phyloP scores from a whole-genome alignment of 1,140 invertebrate genomes.

The Drosophila littoralis region DNA sequence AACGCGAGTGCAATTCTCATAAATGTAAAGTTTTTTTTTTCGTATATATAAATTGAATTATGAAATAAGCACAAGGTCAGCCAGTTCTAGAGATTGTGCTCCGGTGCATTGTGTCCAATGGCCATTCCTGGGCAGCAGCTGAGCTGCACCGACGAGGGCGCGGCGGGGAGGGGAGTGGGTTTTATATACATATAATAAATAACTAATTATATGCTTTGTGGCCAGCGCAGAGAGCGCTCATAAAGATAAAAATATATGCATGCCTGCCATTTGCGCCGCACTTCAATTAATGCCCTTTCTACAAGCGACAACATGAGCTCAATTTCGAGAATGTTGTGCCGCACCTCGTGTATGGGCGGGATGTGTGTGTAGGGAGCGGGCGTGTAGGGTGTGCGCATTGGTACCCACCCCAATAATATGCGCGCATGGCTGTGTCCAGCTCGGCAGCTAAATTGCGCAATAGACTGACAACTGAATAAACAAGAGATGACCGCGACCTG shows the following conservation, averaged over 20 bases:
- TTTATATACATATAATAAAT: conserved; percentile 10
- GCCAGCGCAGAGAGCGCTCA: conserved; percentile 8
- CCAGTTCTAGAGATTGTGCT: conserved; percentile 61
- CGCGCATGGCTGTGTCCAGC: conserved; percentile 24
- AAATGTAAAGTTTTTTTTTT: conserved; percentile 47
- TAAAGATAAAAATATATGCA: conserved; percentile 21
- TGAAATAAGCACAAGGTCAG: conserved; percentile 69
- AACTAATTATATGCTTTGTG: conserved; percentile 10
- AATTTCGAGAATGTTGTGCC: conserved; percentile 23
- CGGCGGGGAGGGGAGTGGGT: too few relatives aligned
- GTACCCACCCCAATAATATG: conserved; percentile 24
- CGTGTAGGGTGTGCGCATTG: background rate
- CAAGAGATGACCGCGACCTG: conserved; percentile 47
- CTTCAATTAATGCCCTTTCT: conserved; percentile 44
- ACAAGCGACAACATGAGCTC: conserved; percentile 27
- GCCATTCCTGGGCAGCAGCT: conserved; percentile 45
- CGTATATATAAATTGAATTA: conserved; percentile 21
- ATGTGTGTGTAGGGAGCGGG: background rate
- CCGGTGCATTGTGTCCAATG: conserved; percentile 46
- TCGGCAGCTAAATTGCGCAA: conserved; percentile 38
- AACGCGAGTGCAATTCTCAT: conserved; percentile 56
- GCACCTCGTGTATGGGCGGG: conserved; percentile 14
- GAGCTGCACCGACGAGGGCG: background rate
- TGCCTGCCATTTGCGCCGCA: conserved; percentile 14
- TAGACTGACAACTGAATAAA: conserved; percentile 41